Conservation (phyloP, 2,113 vertebrate genomes). For the Maccullochella peelii region DNA sequence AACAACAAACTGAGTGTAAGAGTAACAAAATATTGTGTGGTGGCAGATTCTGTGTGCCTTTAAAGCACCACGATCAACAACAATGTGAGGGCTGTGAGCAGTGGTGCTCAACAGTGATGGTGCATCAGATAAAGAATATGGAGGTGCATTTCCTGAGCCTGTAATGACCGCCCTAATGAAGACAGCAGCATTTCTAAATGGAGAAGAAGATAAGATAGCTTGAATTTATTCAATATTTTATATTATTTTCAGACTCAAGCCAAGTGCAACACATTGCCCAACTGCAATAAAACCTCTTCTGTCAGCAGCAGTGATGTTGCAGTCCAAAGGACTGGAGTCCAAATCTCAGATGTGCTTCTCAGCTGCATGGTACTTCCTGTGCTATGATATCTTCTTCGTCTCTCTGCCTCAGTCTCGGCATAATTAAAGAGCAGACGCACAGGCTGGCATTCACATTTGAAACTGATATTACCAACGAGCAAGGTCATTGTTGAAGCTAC, state of each 20-base stretch:
- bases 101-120: slow-evolving; percentile 9
- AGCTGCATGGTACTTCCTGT: slow-evolving; percentile 27
- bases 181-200: slow-evolving; percentile 20
- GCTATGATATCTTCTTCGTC: slow-evolving; percentile 43
- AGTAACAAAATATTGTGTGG: background rate
- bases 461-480: slow-evolving; percentile 58
- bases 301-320: slow-evolving; percentile 15
- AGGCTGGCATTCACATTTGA: slow-evolving; percentile 49
- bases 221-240: slow-evolving; percentile 5
- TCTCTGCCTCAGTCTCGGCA: slow-evolving; percentile 29
- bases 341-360: slow-evolving; percentile 22
- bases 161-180: slow-evolving; percentile 16
- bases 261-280: slow-evolving; percentile 13
- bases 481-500: slow-evolving; percentile 52
- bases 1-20: background rate
- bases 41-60: slow-evolving; percentile 18
- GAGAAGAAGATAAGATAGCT: slow-evolving; percentile 3
- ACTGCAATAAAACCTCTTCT: slow-evolving; percentile 15
- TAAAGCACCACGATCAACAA: slow-evolving; percentile 17
- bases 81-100: slow-evolving; percentile 16
- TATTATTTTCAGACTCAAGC: slow-evolving; percentile 27
- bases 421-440: slow-evolving; percentile 35
- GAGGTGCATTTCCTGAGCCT: slow-evolving; percentile 24
- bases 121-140: slow-evolving; percentile 8
- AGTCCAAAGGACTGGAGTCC: slow-evolving; percentile 24